phyloP scores from a whole-genome alignment of 2,797 vertebrate species.

The Hemitrygon akajei region DNA sequence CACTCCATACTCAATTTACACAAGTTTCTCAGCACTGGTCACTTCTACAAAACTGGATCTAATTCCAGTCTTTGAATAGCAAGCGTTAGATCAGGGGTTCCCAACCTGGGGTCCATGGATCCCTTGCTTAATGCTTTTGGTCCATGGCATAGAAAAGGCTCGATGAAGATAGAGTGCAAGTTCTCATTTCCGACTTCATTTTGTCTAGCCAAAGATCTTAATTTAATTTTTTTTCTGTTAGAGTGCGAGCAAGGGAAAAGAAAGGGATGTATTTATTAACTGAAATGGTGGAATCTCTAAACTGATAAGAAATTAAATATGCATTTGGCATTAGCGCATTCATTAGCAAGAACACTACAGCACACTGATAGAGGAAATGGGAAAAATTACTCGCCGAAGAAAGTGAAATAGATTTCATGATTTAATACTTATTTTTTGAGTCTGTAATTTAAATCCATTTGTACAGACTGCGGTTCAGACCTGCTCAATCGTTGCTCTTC shows the following conservation, averaged over 20 bases:
- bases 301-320: conserved; percentile 68
- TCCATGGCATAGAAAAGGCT: too few relatives aligned
- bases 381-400: conserved; percentile 80
- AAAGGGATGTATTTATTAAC: not conserved
- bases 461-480: too few relatives aligned
- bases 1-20: not conserved
- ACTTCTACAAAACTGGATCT: not conserved
- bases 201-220: not conserved
- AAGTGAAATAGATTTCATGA: conserved; percentile 80
- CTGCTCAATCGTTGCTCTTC: not conserved
- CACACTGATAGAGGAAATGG: conserved; percentile 71
- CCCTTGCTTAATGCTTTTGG: too few relatives aligned
- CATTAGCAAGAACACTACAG: conserved; percentile 75
- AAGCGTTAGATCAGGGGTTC: not conserved
- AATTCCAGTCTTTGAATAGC: not conserved
- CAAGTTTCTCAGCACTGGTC: not conserved
- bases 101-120: too few relatives aligned
- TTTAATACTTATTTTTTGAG: conserved; percentile 81
- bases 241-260: too few relatives aligned
- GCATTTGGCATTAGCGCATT: conserved; percentile 61
- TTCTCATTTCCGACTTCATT: not conserved
- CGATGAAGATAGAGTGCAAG: not conserved
- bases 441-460: not conserved
- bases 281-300: conserved; percentile 51
- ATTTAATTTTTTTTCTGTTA: not conserved